phyloP scores from a whole-genome alignment of 2,888 invertebrate genomes.

The Norana najaformis region DNA sequence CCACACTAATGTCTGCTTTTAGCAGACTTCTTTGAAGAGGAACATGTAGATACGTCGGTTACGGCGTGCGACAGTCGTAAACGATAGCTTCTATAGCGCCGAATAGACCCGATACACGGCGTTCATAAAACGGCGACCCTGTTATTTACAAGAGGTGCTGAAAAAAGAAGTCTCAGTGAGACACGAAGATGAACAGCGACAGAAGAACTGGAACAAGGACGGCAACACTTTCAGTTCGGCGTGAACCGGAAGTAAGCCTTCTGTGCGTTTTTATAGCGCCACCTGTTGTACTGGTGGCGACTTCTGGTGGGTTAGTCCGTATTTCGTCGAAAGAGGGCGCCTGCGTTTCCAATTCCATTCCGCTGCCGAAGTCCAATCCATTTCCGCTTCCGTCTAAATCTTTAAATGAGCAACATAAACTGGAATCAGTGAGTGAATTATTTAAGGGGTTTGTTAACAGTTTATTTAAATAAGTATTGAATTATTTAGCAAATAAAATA shows the following conservation, averaged over 20 bases:
- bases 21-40: too few relatives aligned
- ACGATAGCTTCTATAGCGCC: too few relatives aligned
- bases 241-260: neutral
- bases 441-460: neutral
- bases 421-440: neutral
- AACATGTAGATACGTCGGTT: too few relatives aligned
- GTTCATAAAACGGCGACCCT: neutral
- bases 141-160: neutral
- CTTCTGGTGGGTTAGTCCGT: neutral
- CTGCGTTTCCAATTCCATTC: neutral
- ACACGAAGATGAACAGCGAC: neutral
- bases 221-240: neutral
- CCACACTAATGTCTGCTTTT: too few relatives aligned
- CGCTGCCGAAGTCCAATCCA: neutral
- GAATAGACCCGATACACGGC: neutral
- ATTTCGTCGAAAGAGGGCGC: neutral
- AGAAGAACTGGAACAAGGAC: neutral
- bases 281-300: neutral
- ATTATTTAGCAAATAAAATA: too few relatives aligned
- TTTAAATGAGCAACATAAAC: neutral
- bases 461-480: too few relatives aligned
- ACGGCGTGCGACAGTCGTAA: too few relatives aligned
- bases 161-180: neutral
- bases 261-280: neutral
- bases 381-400: constrained; percentile 20